Conservation (phyloP, 2,113 vertebrate genomes). For the Merops nubicus region DNA sequence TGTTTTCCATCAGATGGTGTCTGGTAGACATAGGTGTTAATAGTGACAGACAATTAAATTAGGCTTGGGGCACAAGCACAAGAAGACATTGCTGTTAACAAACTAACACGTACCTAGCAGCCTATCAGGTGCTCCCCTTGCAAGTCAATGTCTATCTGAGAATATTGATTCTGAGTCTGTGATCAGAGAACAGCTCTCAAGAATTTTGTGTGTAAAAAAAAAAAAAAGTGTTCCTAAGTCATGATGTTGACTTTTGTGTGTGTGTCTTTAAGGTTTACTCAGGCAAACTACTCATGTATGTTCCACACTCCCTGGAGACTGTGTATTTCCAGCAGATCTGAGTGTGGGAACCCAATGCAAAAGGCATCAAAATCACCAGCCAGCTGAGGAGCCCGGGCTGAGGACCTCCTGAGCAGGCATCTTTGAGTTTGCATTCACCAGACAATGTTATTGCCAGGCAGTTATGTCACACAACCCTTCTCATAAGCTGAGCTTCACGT, state of each 20-base stretch:
- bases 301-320: not conserved
- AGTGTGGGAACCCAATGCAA: not conserved
- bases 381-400: not conserved
- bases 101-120: not conserved
- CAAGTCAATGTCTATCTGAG: not conserved
- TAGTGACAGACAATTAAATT: not conserved
- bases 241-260: not conserved
- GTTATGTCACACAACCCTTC: not conserved
- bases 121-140: not conserved
- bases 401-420: not conserved
- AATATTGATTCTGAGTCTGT: not conserved
- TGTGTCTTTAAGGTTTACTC: not conserved
- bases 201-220: too few species aligned
- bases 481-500: not conserved
- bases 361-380: not conserved
- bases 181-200: too few species aligned
- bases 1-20: not conserved
- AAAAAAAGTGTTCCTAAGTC: not conserved
- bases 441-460: too few species aligned
- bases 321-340: not conserved
- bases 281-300: not conserved
- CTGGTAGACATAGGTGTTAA: not conserved
- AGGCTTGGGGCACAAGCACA: not conserved
- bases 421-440: too few species aligned
- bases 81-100: not conserved